A percentile compares a stretch with the other conserved stretches of the same genome.
Conservation (phyloP, 1,140 invertebrate species). For the Hestina assimilis region DNA sequence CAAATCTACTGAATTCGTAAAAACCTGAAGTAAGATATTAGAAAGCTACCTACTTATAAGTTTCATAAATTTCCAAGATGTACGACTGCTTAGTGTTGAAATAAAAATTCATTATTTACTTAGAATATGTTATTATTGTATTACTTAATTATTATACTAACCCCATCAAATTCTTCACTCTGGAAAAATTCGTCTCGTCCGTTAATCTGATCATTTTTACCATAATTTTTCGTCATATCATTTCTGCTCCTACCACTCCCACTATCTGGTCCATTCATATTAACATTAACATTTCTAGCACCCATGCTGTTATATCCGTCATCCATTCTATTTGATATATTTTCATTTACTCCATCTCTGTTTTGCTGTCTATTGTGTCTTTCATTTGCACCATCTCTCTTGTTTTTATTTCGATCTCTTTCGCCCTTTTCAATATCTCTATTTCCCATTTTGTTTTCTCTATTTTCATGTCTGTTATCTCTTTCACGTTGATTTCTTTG, state of each 20-base stretch:
- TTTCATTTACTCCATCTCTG: slow-evolving; percentile 7
- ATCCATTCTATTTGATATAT: slow-evolving; percentile 4
- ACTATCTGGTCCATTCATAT: slow-evolving; percentile 9
- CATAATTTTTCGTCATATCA: slow-evolving; percentile 32
- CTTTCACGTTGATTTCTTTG: slow-evolving; percentile 38
- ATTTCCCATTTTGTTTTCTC: slow-evolving; percentile 31
- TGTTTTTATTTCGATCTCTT: slow-evolving; percentile 32
- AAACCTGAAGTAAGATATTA: too few relatives aligned
- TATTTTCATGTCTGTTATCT: slow-evolving; percentile 35
- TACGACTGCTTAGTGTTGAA: too few relatives aligned
- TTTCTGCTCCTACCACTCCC: slow-evolving; percentile 23
- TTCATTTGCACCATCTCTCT: slow-evolving; percentile 11
- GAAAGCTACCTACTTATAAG: too few relatives aligned
- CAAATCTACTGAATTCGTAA: too few relatives aligned
- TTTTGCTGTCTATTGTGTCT: slow-evolving; percentile 5
- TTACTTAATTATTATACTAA: slow-evolving; percentile 34
- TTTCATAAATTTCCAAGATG: too few relatives aligned
- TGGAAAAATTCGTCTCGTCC: slow-evolving; percentile 47
- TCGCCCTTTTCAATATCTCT: slow-evolving; percentile 26
- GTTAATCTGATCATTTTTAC: slow-evolving; percentile 30
- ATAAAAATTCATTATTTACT: too few relatives aligned
- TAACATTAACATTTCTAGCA: slow-evolving; percentile 13
- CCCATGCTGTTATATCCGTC: slow-evolving; percentile 5
- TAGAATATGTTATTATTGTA: too few relatives aligned
- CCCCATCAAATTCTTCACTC: slow-evolving; percentile 43